Evolutionary conservation across 2,113 vertebrate genomes (phyloP).

Genomic region (Caretta caretta): DNA sequence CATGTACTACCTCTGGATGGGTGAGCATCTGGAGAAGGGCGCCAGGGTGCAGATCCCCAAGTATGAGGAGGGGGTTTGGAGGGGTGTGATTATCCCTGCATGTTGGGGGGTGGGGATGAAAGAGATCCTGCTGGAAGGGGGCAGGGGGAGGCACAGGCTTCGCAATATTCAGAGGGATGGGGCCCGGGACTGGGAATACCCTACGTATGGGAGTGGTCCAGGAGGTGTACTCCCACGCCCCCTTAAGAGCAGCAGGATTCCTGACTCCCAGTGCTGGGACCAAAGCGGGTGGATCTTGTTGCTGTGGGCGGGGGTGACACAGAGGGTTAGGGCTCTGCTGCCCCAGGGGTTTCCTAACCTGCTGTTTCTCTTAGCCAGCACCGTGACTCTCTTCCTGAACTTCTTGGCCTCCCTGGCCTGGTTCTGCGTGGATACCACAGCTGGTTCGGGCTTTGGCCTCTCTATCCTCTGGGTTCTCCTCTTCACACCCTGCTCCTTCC

Average conservation of each 20-base stretch:
- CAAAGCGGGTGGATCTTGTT: not conserved
- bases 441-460: slow-evolving; percentile 89
- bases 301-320: accelerated
- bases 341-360: accelerated
- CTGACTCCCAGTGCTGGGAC: no score
- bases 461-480: slow-evolving; percentile 94
- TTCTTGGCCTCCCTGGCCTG: slow-evolving; percentile 88
- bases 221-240: not conserved
- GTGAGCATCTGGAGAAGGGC: slow-evolving; percentile 77
- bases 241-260: no score
- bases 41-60: not conserved
- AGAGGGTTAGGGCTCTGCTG: not conserved
- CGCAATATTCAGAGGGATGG: not conserved
- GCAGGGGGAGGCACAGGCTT: not conserved
- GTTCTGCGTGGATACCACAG: slow-evolving; percentile 83
- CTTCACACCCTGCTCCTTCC: slow-evolving; percentile 94
- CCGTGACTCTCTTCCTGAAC: slow-evolving; percentile 87
- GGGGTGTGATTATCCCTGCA: not conserved
- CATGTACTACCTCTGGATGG: slow-evolving; percentile 99
- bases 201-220: accelerated
- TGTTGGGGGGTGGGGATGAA: not conserved
- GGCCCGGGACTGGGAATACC: not conserved
- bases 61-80: not conserved
- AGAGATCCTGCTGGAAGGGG: accelerated
- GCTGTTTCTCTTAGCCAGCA: slow-evolving; percentile 79